Evolutionary conservation across 2,888 invertebrate genomes (phyloP), one percentile per base, ranked within the genome.

Genomic region (Torymus tubicola): DNA sequence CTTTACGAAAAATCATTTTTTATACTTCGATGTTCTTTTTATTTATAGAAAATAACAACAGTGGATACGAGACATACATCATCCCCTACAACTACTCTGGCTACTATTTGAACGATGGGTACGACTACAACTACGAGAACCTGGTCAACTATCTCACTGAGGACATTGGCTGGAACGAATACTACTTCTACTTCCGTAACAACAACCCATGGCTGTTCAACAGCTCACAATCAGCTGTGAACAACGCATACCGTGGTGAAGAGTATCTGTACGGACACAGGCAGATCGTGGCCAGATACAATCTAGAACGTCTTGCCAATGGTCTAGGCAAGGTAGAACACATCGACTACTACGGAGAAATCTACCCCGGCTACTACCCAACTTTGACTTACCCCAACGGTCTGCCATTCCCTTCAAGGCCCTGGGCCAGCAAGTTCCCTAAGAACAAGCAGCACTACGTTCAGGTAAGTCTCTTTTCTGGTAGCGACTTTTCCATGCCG

Each of bases 141-240:
- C 92, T 92, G 81, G 84, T 95, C 76, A 92, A 93, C 53, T 95
- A 95, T 90, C 94, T 95, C 90, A 94, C 93, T 52, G 94, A 95
- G 87, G 95, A 95, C 86, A 91, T 95, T 84, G 94, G 94, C 80
- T 91, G 94, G 86, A 95, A 94, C 89, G 87, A 93, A 0, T 94
- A 92, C 90, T 95, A 95, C 91, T 93, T 93, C 90, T 94, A 93
- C 89, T 93, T 93, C 91, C 93, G 94, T 86, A 87, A 92, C 82
- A 92, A 93, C 80, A 92, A 92, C 87, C 94, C 95, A 61, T 94
- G 93, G 92, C 94, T 94, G 93, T 91, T 94, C 88, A 91, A 92
- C 68, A 92, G 93, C 70, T 90, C 92, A 50, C 90, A 92, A 74
- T 92, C 92, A 78, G 91, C 91, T 21, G 82, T 87, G 76, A 2